A percentile compares a stretch with the other conserved stretches of the same genome.
These are phyloP conservation scores for Leptinotarsa texana DNA, from an alignment of 1,140 invertebrate species.

Conservation along the genomic window DNA sequence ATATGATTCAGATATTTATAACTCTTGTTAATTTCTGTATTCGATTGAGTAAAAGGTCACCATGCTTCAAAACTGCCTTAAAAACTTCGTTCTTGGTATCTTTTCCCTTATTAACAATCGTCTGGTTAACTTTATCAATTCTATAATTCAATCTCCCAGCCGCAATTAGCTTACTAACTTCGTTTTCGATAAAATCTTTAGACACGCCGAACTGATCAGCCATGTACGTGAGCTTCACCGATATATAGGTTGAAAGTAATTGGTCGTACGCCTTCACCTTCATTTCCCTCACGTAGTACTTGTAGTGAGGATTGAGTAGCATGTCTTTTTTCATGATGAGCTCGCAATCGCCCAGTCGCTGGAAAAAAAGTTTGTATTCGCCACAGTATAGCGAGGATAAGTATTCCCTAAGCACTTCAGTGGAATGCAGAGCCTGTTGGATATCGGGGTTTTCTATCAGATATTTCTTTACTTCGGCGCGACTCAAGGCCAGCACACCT, in stretches of 20 bases:
- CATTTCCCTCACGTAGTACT: conserved; percentile 95
- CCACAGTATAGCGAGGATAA: conserved; percentile 94
- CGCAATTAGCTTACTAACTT: conserved; percentile 87
- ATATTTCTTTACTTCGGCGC: conserved; percentile 79
- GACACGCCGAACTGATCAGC: conserved; percentile 95
- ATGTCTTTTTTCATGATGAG: conserved; percentile 85
- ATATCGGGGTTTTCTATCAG: conserved; percentile 90
- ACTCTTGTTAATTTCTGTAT: conserved; percentile 97
- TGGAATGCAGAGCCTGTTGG: conserved; percentile 84
- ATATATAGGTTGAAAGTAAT: conserved; percentile 90
- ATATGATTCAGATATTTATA: conserved; percentile 82
- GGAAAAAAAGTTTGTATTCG: conserved; percentile 93
- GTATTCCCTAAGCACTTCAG: conserved; percentile 81
- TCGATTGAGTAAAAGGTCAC: conserved; percentile 93
- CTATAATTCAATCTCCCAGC: conserved; percentile 93
- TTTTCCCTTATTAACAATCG: conserved; percentile 92
- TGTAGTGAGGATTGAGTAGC: conserved; percentile 87
- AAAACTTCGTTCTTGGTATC: conserved; percentile 86
- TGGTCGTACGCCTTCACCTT: conserved; percentile 95
- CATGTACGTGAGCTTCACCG: conserved; percentile 92
- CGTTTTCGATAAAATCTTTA: conserved; percentile 87
- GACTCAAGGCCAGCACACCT: conserved; percentile 77
- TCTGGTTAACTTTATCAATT: conserved; percentile 93
- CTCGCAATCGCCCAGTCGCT: conserved; percentile 77
- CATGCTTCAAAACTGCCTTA: conserved; percentile 95